Base-by-base conservation (phyloP, 2,797 vertebrate species). In the Microctenopoma stevenorrisi region DNA sequence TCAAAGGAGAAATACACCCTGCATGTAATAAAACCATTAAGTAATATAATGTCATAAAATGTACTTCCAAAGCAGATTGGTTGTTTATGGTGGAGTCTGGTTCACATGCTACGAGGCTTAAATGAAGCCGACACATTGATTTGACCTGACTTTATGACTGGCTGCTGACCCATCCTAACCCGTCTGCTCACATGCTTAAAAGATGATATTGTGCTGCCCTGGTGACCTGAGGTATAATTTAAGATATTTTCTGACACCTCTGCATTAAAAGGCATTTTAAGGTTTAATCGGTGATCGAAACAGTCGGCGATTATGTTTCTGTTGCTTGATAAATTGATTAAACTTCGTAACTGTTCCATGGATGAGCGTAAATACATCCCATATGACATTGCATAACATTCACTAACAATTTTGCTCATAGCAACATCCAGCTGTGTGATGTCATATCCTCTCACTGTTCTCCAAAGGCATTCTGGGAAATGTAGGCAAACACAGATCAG, bases 41-140 rank as follows among this genome's bases (percentile, higher is more conserved):
- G 48, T 40, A 10, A 67, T 15, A n/a, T 1, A 22, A 28, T 44
- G 53, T 26, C 18, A 53, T 28, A 37, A 48, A 38, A 30, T 48
- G 3, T 25, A 7, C 18, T 52, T 59, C 16, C 1, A 1, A 15
- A 28, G 10, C 1, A 18, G 2, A 30, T 8, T 15, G 18, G 8
- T 35, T 49, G 46, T 68, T 76, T 55, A 30, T 16, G 35, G 60
- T 48, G 22, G 7, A 16, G 35, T 43, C 55, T 54, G 28, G 12
- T 48, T n/a, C 25, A 40, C 13, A 18, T 26, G 9, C 35, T 7
- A n/a, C 18, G 38, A 30, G 61, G 30, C 55, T 82, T 69, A 69
- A 64, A 88, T 72, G 60, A 71, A 64, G 60, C 69, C 10, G 13
- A 76, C 54, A 37, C 52, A 78, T 76, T 74, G 66, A 77, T 53